Percentiles rank a stretch among this genome's conserved stretches.
Conservation (phyloP, 92 coral and sea anemone species). For the Heteractis magnifica region DNA sequence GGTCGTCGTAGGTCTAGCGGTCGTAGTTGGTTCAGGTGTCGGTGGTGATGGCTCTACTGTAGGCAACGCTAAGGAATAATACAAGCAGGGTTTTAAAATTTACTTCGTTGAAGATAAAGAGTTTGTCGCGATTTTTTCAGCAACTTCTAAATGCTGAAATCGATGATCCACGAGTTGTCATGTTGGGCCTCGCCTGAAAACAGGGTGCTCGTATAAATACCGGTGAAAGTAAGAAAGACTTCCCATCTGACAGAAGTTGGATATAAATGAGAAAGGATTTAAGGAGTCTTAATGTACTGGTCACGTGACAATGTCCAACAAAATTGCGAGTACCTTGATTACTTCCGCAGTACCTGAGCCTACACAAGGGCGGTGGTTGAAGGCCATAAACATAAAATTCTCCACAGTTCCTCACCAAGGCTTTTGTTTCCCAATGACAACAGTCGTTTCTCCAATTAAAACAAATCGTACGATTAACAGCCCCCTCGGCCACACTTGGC, state of each 20-base stretch:
- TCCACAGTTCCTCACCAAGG: slow-evolving; percentile 24
- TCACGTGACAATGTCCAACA: too few relatives aligned
- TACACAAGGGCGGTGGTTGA: slow-evolving; percentile 10
- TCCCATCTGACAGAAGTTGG: too few relatives aligned
- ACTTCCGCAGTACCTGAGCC: slow-evolving; percentile 24
- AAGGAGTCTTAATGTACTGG: too few relatives aligned
- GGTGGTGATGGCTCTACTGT: not conserved
- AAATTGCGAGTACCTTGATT: not conserved
- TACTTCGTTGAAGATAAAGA: too few relatives aligned
- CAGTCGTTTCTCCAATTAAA: slow-evolving; percentile 20
- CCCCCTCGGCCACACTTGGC: slow-evolving; percentile 29
- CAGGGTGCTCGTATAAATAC: too few relatives aligned
- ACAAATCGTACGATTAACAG: slow-evolving; percentile 13
- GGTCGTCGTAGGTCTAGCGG: slow-evolving; percentile 4
- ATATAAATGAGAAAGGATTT: too few relatives aligned
- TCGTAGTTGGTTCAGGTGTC: slow-evolving; percentile 2
- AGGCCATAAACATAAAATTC: slow-evolving; percentile 19
- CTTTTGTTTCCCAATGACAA: slow-evolving; percentile 14
- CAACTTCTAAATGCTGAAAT: too few relatives aligned
- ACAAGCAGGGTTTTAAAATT: too few relatives aligned
- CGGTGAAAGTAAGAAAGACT: too few relatives aligned
- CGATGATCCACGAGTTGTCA: too few relatives aligned
- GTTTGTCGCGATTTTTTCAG: too few relatives aligned
- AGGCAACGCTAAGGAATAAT: not conserved
- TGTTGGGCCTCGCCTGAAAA: too few relatives aligned